Base-by-base conservation (phyloP, 2,888 invertebrate genomes). In the Phortica magna region DNA sequence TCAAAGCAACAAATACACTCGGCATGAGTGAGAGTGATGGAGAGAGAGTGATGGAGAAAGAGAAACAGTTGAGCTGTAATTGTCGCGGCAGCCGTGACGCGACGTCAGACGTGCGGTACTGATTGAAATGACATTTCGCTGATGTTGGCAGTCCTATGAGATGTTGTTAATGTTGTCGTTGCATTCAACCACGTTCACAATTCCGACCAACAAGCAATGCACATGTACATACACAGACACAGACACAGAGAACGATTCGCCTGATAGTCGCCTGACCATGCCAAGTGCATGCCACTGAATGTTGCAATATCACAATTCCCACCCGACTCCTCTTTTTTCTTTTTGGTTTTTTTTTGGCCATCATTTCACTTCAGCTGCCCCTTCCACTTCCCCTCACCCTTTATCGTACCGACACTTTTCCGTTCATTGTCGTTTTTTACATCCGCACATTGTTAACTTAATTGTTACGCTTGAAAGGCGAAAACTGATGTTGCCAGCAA, bases 381-480 rank as follows among this genome's bases (percentile, higher is more conserved):
- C 31, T 31, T 31, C 2, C 31, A 2, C 31, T 31, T 31, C 31
- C 3, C 3, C 5, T 31, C 31, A 31, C n/a, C n/a, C n/a, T n/a
- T n/a, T n/a, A 19, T 17, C 61, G 64, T 22, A 5, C 17, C 12
- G 64, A 31, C 17, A 64, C 12, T 55, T 55, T 39, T 42, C 41
- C 41, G 31, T 31, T 31, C 31, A 31, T 31, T 31, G 31, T 31
- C 31, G 31, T 41, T 67, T 67, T 67, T 67, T 41, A 57, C 79
- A 77, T 80, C 83, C 83, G 81, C 87, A 85, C 81, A 80, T 88
- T 84, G 87, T 87, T 87, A 88, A 88, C 88, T 88, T 88, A 88
- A 88, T 88, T 88, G 87, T 88, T 88, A 82, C 87, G 85, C 87
- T 84, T 85, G 88, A 87, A 87, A 84, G 84, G 77, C 82, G 82